These are phyloP conservation scores for Porites cylindrica DNA, from an alignment of 92 coral and sea anemone genomes.

Conservation along the genomic window DNA sequence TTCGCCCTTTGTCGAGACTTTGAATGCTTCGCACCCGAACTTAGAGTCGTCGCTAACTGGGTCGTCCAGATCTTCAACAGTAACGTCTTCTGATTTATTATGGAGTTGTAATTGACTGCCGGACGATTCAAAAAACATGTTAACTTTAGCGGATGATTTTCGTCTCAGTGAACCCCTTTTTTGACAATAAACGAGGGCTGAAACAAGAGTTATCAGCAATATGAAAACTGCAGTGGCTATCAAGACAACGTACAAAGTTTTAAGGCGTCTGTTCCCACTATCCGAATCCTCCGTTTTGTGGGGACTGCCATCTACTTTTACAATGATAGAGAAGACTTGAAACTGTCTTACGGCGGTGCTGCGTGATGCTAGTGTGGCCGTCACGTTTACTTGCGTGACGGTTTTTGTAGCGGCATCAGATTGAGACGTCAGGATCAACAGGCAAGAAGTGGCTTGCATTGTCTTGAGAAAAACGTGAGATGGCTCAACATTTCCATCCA, in stretches of 20 bases:
- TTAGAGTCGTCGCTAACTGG: no score
- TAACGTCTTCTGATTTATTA: no score
- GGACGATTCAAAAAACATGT: no score
- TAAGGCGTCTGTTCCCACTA: not conserved
- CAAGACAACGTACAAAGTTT: not conserved
- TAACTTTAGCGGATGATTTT: not conserved
- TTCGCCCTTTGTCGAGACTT: no score
- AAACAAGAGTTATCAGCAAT: not conserved
- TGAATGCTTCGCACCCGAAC: no score
- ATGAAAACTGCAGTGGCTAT: not conserved
- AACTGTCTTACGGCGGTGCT: slow-evolving; percentile 11
- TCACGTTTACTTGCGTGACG: slow-evolving; percentile 28
- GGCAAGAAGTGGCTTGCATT: not conserved
- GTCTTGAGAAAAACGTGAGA: not conserved
- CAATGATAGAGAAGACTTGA: slow-evolving; percentile 13
- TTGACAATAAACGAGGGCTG: not conserved
- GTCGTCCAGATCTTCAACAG: no score
- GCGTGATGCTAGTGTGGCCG: slow-evolving; percentile 28
- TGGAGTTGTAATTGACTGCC: no score
- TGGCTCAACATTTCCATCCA: slow-evolving; percentile 10
- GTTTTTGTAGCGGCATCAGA: not conserved
- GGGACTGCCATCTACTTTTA: not conserved
- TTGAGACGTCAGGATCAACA: slow-evolving; percentile 10
- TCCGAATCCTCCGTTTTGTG: not conserved
- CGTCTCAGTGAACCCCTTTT: not conserved